phyloP scores from a whole-genome alignment of 2,888 invertebrate species.

The Rhorus exstirpatorius region DNA sequence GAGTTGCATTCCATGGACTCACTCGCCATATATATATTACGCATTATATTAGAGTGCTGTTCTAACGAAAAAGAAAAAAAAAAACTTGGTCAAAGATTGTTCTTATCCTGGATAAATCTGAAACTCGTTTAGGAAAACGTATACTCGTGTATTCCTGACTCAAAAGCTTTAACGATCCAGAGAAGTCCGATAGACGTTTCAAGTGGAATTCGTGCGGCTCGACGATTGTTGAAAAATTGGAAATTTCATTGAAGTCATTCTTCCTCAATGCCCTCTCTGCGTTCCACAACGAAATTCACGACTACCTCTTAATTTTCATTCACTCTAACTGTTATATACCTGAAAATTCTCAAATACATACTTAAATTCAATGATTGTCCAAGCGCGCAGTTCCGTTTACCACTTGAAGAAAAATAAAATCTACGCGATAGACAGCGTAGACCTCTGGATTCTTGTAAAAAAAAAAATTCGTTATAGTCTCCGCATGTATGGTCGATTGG shows the following conservation, averaged over 20 bases:
- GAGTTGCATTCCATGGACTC: background rate
- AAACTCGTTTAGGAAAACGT: slow-evolving; percentile 8
- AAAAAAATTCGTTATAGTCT: background rate
- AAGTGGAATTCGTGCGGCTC: background rate
- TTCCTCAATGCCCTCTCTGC: too few species aligned
- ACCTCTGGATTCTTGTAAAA: background rate
- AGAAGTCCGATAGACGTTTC: background rate
- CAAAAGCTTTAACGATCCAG: background rate
- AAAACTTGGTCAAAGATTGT: slow-evolving; percentile 11
- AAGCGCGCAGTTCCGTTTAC: background rate
- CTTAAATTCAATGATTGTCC: background rate
- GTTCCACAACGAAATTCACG: too few species aligned
- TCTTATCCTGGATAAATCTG: slow-evolving; percentile 17
- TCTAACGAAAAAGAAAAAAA: background rate
- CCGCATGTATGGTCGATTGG: slow-evolving; percentile 32
- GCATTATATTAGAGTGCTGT: slow-evolving; percentile 14
- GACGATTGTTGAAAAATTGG: too few species aligned
- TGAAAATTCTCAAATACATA: too few species aligned
- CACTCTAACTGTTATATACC: too few species aligned
- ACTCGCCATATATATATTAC: slow-evolving; percentile 8
- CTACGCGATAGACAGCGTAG: background rate
- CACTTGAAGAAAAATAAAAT: background rate
- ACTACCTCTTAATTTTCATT: too few species aligned
- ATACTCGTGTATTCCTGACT: background rate
- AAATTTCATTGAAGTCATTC: too few species aligned